These are phyloP conservation scores for Octopus bimaculoides DNA, from an alignment of 1,140 invertebrate genomes.

Conservation along the genomic window DNA sequence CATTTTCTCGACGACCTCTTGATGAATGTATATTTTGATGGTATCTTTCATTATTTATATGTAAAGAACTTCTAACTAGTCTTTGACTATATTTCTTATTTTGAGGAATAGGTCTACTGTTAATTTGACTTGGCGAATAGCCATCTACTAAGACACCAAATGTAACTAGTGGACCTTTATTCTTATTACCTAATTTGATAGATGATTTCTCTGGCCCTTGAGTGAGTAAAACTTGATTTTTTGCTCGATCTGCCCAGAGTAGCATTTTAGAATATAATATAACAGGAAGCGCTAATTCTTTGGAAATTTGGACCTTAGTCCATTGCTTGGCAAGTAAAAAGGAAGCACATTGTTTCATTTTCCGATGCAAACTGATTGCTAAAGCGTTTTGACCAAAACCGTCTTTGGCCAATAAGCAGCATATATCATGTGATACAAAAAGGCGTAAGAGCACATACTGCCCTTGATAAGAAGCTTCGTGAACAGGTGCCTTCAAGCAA, in stretches of 20 bases:
- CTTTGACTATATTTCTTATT: conserved; percentile 1
- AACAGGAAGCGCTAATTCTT: conserved; percentile 44
- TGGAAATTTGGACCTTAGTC: conserved; percentile 45
- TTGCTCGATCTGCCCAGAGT: conserved; percentile 50
- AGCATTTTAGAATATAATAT: conserved; percentile 44
- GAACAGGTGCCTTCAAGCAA: conserved; percentile 46
- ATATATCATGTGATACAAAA: conserved; percentile 52
- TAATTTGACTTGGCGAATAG: conserved; percentile 47
- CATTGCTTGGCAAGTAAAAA: conserved; percentile 55
- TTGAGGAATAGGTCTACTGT: conserved; percentile 39
- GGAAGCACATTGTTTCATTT: conserved; percentile 49
- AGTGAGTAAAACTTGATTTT: conserved; percentile 44
- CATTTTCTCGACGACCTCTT: background rate
- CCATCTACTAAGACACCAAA: conserved; percentile 47
- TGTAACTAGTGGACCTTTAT: conserved; percentile 44
- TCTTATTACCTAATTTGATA: conserved; percentile 39
- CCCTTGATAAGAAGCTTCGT: conserved; percentile 50
- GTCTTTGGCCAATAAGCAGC: conserved; percentile 48
- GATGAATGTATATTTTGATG: background rate
- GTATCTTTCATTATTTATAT: no score
- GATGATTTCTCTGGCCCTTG: conserved; percentile 45
- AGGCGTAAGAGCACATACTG: conserved; percentile 50
- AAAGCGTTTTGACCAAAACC: conserved; percentile 48
- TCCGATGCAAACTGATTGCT: conserved; percentile 49
- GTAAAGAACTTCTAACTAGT: no score